Evolutionary conservation across 2,797 vertebrate species (phyloP).

Genomic region (Toxotes lorentzi): DNA sequence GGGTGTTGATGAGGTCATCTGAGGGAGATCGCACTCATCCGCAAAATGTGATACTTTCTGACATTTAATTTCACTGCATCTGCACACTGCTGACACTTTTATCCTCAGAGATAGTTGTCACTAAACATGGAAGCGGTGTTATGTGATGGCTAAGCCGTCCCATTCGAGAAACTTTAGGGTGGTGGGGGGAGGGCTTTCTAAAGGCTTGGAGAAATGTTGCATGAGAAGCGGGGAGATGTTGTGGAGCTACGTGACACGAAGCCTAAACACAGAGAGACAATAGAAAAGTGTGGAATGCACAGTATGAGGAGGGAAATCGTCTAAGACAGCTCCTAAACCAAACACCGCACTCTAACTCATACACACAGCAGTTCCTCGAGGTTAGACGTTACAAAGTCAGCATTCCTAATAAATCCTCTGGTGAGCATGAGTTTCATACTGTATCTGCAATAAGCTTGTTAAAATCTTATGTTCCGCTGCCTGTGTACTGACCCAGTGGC

Average conservation of each 20-base stretch:
- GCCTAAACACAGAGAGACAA: constrained; percentile 42
- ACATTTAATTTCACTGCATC: constrained; percentile 58
- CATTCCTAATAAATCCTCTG: constrained; percentile 66
- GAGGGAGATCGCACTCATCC: constrained; percentile 50
- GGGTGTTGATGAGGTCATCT: constrained; percentile 62
- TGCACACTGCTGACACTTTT: constrained; percentile 24
- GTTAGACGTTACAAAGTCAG: constrained; percentile 63
- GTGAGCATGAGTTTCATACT: constrained; percentile 58
- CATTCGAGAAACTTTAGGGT: constrained; percentile 4
- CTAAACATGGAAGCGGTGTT: constrained; percentile 6
- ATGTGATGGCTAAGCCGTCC: constrained; percentile 9
- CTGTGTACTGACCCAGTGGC: constrained; percentile 63
- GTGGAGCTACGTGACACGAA: constrained; percentile 26
- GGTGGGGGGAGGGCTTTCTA: no score
- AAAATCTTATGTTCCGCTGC: constrained; percentile 67
- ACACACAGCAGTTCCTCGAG: constrained; percentile 36
- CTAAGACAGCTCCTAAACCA: constrained; percentile 44
- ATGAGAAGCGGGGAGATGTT: constrained; percentile 2
- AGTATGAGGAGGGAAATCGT: constrained; percentile 35
- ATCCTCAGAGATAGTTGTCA: constrained; percentile 28
- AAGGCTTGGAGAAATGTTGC: neutral
- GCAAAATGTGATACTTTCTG: constrained; percentile 44
- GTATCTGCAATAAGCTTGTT: constrained; percentile 65
- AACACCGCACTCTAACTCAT: constrained; percentile 23
- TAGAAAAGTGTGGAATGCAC: constrained; percentile 7